phyloP scores from a whole-genome alignment of 2,888 invertebrate species.

The Lacanobia oleracea region DNA sequence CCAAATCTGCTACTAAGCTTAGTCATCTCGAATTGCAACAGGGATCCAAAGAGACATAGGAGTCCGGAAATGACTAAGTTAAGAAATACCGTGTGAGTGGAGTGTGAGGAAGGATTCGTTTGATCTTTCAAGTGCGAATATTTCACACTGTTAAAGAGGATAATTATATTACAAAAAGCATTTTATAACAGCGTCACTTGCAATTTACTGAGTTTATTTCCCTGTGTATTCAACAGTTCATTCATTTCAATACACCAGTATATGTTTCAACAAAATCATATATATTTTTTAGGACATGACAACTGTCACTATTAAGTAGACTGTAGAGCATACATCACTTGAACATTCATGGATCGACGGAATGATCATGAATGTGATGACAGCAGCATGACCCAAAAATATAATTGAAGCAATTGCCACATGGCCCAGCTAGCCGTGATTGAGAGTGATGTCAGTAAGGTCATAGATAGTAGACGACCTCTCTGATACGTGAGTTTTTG shows the following conservation, averaged over 20 bases:
- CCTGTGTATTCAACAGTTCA: slow-evolving; percentile 10
- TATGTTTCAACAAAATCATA: slow-evolving; percentile 3
- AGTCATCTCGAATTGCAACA: background rate
- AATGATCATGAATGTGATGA: slow-evolving; percentile 43
- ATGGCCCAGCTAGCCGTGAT: slow-evolving; percentile 62
- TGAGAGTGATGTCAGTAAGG: slow-evolving; percentile 62
- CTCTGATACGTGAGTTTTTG: slow-evolving; percentile 46
- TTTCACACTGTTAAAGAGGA: background rate
- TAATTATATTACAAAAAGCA: slow-evolving; percentile 9
- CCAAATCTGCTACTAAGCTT: background rate
- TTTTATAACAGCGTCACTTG: slow-evolving; percentile 4
- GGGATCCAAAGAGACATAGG: background rate
- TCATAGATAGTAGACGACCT: slow-evolving; percentile 66
- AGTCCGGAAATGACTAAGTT: background rate
- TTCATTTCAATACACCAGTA: background rate
- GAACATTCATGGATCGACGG: slow-evolving; percentile 30
- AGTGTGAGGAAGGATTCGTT: background rate
- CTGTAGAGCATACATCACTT: slow-evolving; percentile 34
- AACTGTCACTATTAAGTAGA: slow-evolving; percentile 8
- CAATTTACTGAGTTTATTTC: slow-evolving; percentile 29
- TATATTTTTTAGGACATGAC: slow-evolving; percentile 6
- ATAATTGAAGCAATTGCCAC: slow-evolving; percentile 62
- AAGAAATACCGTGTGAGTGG: background rate
- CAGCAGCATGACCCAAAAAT: slow-evolving; percentile 59
- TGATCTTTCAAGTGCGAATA: background rate